Percentiles rank a stretch among this genome's conserved stretches.
Evolutionary conservation across 2,797 vertebrate species (phyloP).

Genomic region (Prunella strophiata): DNA sequence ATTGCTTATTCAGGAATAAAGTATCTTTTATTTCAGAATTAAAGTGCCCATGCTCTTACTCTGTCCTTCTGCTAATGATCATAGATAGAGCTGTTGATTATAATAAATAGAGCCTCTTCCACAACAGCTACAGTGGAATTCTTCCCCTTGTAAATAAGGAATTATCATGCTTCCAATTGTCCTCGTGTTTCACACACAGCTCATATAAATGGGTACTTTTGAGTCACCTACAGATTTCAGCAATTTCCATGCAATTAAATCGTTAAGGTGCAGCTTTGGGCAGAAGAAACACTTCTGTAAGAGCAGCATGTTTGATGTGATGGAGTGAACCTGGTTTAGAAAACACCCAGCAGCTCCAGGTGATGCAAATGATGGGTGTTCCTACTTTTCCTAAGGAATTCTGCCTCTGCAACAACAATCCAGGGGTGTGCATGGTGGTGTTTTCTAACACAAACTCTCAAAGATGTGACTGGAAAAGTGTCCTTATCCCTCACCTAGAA

Average conservation of each 20-base stretch:
- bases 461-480: background rate
- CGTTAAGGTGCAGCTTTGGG: background rate
- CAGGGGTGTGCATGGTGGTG: fast-evolving
- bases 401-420: background rate
- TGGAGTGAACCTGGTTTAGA: background rate
- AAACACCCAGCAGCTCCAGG: background rate
- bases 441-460: background rate
- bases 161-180: background rate
- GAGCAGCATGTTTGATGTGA: background rate
- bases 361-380: background rate
- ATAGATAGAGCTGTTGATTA: background rate
- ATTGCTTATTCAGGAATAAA: background rate
- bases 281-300: background rate
- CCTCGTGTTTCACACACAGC: background rate
- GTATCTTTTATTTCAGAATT: background rate
- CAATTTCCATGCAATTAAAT: conserved; percentile 25
- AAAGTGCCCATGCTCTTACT: background rate
- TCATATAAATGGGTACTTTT: background rate
- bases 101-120: background rate
- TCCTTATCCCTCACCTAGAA: background rate
- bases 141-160: background rate
- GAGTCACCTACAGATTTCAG: background rate
- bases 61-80: conserved; percentile 4
- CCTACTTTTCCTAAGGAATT: background rate
- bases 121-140: background rate